Conservation (phyloP, 2,888 invertebrate species). For the Cephus pulcher region DNA sequence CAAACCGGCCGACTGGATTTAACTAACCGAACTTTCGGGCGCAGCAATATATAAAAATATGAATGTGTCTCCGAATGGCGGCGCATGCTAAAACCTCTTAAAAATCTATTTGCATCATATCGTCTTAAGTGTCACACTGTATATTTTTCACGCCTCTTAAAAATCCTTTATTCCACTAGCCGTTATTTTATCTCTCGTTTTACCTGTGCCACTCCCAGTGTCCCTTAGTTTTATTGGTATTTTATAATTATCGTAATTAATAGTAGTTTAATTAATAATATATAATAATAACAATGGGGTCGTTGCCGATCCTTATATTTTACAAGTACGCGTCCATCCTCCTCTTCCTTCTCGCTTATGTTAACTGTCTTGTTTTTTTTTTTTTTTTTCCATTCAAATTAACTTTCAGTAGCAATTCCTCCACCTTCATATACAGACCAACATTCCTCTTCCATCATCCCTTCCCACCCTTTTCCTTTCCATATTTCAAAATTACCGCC, state of each 20-base stretch:
- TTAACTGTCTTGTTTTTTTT: slow-evolving; percentile 12
- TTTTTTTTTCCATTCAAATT: slow-evolving; percentile 26
- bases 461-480: neutral
- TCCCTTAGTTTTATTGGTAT: slow-evolving; percentile 36
- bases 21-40: slow-evolving; percentile 13
- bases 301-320: slow-evolving; percentile 45
- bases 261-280: slow-evolving; percentile 48
- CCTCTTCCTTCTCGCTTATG: slow-evolving; percentile 9
- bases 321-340: slow-evolving; percentile 37
- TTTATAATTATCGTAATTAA: slow-evolving; percentile 42
- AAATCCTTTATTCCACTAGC: neutral
- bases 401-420: slow-evolving; percentile 27
- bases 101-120: slow-evolving; percentile 31
- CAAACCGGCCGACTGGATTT: slow-evolving; percentile 23
- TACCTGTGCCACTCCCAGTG: neutral
- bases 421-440: slow-evolving; percentile 22
- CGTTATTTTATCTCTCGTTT: neutral
- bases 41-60: slow-evolving; percentile 46
- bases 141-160: neutral
- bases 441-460: neutral
- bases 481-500: slow-evolving; percentile 22
- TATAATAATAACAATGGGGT: slow-evolving; percentile 50
- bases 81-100: slow-evolving; percentile 44
- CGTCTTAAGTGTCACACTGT: neutral
- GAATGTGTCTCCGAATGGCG: slow-evolving; percentile 42